Base-by-base conservation (phyloP, 2,113 vertebrate species). In the Myodes glareolus region DNA sequence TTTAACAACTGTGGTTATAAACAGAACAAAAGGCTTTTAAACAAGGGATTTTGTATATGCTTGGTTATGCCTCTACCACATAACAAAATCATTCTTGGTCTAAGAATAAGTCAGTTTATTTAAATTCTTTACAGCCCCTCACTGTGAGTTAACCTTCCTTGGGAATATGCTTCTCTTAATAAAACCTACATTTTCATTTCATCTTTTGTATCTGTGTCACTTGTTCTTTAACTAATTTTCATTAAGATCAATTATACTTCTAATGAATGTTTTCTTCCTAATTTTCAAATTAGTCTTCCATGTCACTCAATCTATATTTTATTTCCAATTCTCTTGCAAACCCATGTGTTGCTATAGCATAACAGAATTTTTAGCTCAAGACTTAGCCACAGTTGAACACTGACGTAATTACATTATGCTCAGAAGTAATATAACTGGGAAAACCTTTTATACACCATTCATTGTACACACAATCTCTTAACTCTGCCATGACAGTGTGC, bases 181-280 rank as follows among this genome's bases (percentile, higher is more conserved):
- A 75, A 0, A n/a, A 0, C 3, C 9, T 6, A 72, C 50, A 86
- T 78, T 77, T 61, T 84, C 42, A 65, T 31, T 86, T 89, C 4
- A 61, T 45, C 80, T 77, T 96, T 91, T 91, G 4, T 93, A 39
- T 77, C 36, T 88, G 9, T 47, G 14, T 23, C 7, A 42, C 9
- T 19, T 84, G 1, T 0, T 91, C 7, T 93, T 76, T 87, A n/a
- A 68, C 3, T 77, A 19, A 92, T 77, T 94, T 39, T 88, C 1
- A 72, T 75, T 80, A 70, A 77, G 27, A 84, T 72, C 23, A 87
- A 63, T 75, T 96, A 61, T 72, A 95, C 33, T 84, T 91, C 16
- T 21, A 68, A 7, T 85, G 12, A 78, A 39, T 23, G 55, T 58
- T 58, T 67, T 82, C 90, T 94, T 91, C 42, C 84, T 80, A 87